Percentiles rank a stretch among this genome's conserved stretches.
phyloP scores from a whole-genome alignment of 2,797 vertebrate genomes.

The Peromyscus nudipes region DNA sequence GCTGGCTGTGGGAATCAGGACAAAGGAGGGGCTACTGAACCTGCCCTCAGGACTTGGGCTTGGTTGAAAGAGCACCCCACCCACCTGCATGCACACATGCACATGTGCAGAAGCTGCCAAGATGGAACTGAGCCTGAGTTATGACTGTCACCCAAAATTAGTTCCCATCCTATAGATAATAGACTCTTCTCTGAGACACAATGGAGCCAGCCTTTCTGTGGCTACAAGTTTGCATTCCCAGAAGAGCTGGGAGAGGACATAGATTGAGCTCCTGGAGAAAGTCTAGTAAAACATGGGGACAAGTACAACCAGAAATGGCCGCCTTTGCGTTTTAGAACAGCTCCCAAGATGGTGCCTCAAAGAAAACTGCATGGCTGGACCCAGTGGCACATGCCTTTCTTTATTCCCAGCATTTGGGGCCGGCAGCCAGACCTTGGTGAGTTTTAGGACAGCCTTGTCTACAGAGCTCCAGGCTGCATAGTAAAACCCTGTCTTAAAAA shows the following conservation, averaged over 20 bases:
- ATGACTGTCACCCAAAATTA: fast-evolving
- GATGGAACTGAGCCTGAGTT: not conserved
- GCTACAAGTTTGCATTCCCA: not conserved
- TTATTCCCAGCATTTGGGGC: not conserved
- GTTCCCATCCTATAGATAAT: not conserved
- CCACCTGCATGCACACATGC: not conserved
- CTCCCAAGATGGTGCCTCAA: not conserved
- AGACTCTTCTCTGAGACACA: not conserved
- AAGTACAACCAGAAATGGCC: not conserved
- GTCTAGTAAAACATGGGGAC: not conserved
- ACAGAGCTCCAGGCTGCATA: not conserved
- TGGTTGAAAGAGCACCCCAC: not conserved
- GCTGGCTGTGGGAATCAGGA: not conserved
- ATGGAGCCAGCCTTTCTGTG: not conserved
- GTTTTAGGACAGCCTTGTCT: not conserved
- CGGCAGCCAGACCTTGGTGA: too few relatives aligned
- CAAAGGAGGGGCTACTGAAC: not conserved
- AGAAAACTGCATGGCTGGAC: not conserved
- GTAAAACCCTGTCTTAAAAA: not conserved
- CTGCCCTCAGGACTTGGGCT: not conserved
- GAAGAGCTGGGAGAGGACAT: too few relatives aligned
- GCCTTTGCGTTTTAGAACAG: not conserved
- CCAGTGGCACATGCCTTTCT: too few relatives aligned
- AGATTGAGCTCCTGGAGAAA: too few relatives aligned
- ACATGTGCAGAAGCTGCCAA: fast-evolving